Percentiles rank a stretch among this genome's conserved stretches.
phyloP scores from a whole-genome alignment of 2,113 vertebrate genomes.

The Cyprinodon brontotheroides region DNA sequence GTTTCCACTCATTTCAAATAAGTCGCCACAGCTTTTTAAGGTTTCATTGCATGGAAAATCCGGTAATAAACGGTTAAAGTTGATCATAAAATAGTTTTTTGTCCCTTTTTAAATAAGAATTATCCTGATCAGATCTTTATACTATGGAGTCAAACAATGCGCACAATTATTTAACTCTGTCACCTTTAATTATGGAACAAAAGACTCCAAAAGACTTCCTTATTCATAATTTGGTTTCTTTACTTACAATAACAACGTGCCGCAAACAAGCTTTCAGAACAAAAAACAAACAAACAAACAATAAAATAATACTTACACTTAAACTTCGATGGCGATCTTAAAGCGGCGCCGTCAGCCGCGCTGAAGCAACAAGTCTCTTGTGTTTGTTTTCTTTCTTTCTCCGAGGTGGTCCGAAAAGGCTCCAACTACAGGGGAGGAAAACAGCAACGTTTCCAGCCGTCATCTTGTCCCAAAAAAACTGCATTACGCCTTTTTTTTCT shows the following conservation, averaged over 20 bases:
- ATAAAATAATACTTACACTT: conserved; percentile 75
- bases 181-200: conserved; percentile 7
- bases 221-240: conserved; percentile 19
- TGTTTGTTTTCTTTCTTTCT: conserved; percentile 76
- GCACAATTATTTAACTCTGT: not conserved
- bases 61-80: not conserved
- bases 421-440: conserved; percentile 88
- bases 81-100: not conserved
- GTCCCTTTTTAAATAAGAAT: not conserved
- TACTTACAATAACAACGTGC: conserved; percentile 53
- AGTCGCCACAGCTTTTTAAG: not conserved
- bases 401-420: conserved; percentile 89
- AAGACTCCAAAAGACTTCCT: conserved; percentile 26
- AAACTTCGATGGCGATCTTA: conserved; percentile 60
- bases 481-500: conserved; percentile 31
- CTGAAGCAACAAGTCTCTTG: conserved; percentile 91
- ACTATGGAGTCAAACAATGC: not conserved
- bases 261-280: conserved; percentile 13
- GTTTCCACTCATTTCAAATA: not conserved
- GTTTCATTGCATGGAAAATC: too few relatives aligned
- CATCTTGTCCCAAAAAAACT: conserved; percentile 82
- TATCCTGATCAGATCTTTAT: not conserved
- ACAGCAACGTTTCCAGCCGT: conserved; percentile 85
- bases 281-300: conserved; percentile 5
- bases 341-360: conserved; percentile 69